Evolutionary conservation across 2,113 vertebrate species (phyloP).

Genomic region (Ariopsis seemanni): DNA sequence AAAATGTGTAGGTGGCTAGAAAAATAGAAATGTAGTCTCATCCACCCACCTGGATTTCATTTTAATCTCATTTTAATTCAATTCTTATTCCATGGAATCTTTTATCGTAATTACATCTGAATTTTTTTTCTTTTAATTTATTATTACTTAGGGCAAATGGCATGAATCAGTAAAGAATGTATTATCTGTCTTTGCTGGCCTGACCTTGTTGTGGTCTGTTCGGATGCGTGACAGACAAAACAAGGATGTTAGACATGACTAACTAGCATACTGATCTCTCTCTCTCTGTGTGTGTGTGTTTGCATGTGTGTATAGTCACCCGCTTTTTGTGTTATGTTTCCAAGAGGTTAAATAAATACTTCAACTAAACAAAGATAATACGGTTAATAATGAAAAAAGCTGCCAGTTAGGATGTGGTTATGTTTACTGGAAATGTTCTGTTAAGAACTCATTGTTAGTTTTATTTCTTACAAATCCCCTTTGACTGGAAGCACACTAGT

Average conservation of each 20-base stretch:
- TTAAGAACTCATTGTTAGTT: not conserved
- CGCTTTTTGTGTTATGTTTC: not conserved
- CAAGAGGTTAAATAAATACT: slow-evolving; percentile 8
- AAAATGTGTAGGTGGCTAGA: not conserved
- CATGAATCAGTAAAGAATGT: slow-evolving; percentile 1
- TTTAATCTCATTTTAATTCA: not conserved
- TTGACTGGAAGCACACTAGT: not conserved
- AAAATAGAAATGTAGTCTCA: not conserved
- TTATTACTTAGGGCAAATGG: not conserved
- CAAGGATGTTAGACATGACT: slow-evolving; percentile 6
- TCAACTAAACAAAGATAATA: slow-evolving; percentile 8
- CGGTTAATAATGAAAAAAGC: not conserved
- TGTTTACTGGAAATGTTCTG: not conserved
- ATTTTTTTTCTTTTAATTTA: not conserved
- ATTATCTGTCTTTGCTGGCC: not conserved
- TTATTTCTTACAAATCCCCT: not conserved
- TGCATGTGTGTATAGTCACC: not conserved
- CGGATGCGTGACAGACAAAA: slow-evolving; percentile 20
- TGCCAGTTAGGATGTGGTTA: slow-evolving; percentile 8
- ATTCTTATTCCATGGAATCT: not conserved
- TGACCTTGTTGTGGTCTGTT: slow-evolving; percentile 23
- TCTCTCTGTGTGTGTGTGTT: not conserved
- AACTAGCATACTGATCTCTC: not conserved
- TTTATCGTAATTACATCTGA: not conserved
- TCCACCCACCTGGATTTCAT: not conserved